Conservation (phyloP, 2,113 vertebrate genomes). For the Odontesthes bonariensis region DNA sequence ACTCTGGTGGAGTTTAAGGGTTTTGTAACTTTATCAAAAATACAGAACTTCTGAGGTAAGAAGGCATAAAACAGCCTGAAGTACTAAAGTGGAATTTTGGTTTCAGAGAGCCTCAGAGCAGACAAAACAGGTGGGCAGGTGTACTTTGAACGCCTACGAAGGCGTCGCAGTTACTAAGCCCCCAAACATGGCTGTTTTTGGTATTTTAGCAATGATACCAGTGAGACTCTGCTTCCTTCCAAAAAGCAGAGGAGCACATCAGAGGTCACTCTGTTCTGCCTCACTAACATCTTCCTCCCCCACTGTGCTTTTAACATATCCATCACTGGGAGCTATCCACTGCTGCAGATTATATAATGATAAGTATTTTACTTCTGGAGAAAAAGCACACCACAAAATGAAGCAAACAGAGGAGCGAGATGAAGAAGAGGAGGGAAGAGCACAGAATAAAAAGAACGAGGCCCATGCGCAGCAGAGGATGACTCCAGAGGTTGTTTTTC, state of each 20-base stretch:
- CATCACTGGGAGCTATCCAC: conserved; percentile 75
- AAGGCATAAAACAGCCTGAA: conserved; percentile 48
- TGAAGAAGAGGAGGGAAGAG: conserved; percentile 53
- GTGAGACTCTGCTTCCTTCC: conserved; percentile 62
- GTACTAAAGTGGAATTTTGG: conserved; percentile 41
- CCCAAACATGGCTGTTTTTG: conserved; percentile 59
- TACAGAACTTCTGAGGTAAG: conserved; percentile 15
- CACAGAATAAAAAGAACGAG: conserved; percentile 54
- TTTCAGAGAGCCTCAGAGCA: conserved; percentile 41
- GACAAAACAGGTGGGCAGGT: conserved; percentile 57
- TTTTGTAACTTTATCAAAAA: conserved; percentile 48
- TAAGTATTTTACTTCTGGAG: conserved; percentile 74
- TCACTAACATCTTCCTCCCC: conserved; percentile 68
- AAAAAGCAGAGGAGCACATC: conserved; percentile 62
- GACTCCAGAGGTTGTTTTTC: conserved; percentile 77
- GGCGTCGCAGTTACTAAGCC: conserved; percentile 39
- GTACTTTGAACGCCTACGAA: conserved; percentile 66
- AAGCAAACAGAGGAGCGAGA: conserved; percentile 60
- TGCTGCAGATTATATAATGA: conserved; percentile 82
- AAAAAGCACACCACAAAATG: conserved; percentile 63
- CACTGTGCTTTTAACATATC: conserved; percentile 69
- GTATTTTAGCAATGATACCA: conserved; percentile 62
- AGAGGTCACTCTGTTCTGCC: conserved; percentile 73
- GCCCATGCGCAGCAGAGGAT: conserved; percentile 73
- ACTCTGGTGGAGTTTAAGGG: conserved; percentile 24